Conservation (phyloP, 2,113 vertebrate genomes). For the Pelmatolapia mariae region DNA sequence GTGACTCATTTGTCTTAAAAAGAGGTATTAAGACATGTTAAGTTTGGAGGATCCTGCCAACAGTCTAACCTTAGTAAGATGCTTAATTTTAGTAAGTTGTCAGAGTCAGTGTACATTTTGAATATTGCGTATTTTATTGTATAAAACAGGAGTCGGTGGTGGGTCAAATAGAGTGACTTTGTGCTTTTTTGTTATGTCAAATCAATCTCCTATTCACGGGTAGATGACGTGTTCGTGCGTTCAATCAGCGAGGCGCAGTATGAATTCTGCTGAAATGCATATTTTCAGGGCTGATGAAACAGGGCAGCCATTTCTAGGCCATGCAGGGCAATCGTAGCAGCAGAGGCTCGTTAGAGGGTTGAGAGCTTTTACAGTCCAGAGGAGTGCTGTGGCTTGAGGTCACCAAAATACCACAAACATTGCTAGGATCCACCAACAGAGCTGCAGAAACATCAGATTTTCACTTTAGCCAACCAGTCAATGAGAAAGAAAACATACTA, state of each 20-base stretch:
- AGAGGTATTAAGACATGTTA: neutral
- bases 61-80: neutral
- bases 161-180: neutral
- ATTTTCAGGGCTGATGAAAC: neutral
- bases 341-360: conserved; percentile 1
- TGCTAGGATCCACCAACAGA: neutral
- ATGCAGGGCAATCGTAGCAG: neutral
- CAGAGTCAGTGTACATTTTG: neutral
- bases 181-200: neutral
- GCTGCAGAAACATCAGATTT: neutral
- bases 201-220: neutral
- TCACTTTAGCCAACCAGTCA: neutral
- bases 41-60: neutral
- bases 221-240: neutral
- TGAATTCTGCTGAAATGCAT: neutral
- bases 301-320: neutral
- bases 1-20: neutral
- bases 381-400: neutral
- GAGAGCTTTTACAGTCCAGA: neutral
- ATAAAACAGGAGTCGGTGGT: neutral
- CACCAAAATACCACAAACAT: neutral
- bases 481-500: neutral
- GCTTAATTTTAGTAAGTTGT: neutral
- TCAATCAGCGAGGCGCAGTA: neutral
- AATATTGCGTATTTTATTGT: neutral